Percentiles rank a stretch among this genome's conserved stretches.
phyloP scores from a whole-genome alignment of 2,797 vertebrate species.

The Acanthurus lineatus region DNA sequence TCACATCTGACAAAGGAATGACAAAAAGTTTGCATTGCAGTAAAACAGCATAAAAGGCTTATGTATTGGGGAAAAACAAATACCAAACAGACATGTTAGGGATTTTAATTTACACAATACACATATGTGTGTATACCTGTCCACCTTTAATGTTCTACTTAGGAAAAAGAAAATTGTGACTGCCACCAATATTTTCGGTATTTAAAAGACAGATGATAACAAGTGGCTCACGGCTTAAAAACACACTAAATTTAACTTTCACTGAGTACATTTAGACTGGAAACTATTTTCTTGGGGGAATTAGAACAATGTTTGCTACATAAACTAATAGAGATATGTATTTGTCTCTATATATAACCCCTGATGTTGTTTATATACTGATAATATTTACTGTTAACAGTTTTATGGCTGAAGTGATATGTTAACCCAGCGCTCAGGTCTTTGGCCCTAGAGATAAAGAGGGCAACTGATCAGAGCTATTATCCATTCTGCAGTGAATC shows the following conservation, averaged over 20 bases:
- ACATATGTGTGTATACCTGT: not conserved
- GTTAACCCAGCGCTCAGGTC: conserved; percentile 63
- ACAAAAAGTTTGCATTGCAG: conserved; percentile 45
- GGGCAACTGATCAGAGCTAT: conserved; percentile 93
- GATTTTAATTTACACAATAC: conserved; percentile 7
- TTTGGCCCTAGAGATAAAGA: conserved; percentile 76
- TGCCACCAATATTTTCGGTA: not conserved
- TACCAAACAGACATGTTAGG: conserved; percentile 13
- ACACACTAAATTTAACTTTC: not conserved
- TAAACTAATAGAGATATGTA: not conserved
- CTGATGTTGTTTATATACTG: conserved; percentile 28
- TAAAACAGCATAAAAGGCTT: conserved; percentile 34
- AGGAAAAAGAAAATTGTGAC: not conserved
- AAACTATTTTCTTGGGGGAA: not conserved
- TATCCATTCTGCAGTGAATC: conserved; percentile 92
- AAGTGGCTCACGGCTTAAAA: not conserved
- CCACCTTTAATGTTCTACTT: not conserved
- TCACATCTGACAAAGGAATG: conserved; percentile 63
- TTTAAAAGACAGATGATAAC: not conserved
- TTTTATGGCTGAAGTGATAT: conserved; percentile 55
- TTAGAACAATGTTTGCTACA: not conserved
- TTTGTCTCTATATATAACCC: not conserved
- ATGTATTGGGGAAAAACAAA: conserved; percentile 14
- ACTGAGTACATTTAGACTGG: too few relatives aligned
- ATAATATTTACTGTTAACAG: conserved; percentile 51